Percentiles rank a stretch among this genome's conserved stretches.
Conservation (phyloP, 1,140 invertebrate genomes). For the Solenopsis fugax region DNA sequence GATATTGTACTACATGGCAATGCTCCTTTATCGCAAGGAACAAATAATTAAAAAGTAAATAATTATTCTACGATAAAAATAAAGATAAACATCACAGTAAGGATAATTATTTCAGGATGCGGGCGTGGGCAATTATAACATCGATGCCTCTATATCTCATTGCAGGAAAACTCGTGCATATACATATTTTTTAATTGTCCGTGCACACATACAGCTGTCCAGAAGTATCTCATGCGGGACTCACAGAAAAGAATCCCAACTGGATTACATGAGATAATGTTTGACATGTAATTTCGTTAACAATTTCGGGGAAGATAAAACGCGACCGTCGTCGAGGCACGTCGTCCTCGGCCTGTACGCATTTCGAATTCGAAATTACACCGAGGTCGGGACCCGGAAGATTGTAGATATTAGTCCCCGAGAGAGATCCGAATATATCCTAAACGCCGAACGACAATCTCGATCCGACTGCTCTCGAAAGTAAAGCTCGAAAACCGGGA, state of each 20-base stretch:
- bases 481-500: not conserved
- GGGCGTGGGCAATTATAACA: not conserved
- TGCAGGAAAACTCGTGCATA: not conserved
- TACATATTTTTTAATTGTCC: not conserved
- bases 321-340: constrained; percentile 1
- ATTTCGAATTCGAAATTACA: constrained; percentile 70
- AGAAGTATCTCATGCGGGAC: not conserved
- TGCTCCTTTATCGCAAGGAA: not conserved
- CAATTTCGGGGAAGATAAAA: constrained; percentile 40
- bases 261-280: constrained; percentile 35
- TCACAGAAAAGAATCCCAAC: constrained; percentile 6
- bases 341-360: constrained; percentile 49
- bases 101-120: constrained; percentile 13
- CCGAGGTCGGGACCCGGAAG: constrained; percentile 66
- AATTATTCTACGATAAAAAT: not conserved
- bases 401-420: constrained; percentile 69
- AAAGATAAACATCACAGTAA: not conserved
- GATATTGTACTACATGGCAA: not conserved
- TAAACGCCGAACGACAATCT: constrained; percentile 10
- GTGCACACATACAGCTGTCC: not conserved
- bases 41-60: not conserved
- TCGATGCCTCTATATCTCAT: not conserved
- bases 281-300: constrained; percentile 55
- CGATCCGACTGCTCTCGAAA: not conserved
- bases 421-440: constrained; percentile 56